phyloP scores from a whole-genome alignment of 2,797 vertebrate species.

The Sorex maritimensis region DNA sequence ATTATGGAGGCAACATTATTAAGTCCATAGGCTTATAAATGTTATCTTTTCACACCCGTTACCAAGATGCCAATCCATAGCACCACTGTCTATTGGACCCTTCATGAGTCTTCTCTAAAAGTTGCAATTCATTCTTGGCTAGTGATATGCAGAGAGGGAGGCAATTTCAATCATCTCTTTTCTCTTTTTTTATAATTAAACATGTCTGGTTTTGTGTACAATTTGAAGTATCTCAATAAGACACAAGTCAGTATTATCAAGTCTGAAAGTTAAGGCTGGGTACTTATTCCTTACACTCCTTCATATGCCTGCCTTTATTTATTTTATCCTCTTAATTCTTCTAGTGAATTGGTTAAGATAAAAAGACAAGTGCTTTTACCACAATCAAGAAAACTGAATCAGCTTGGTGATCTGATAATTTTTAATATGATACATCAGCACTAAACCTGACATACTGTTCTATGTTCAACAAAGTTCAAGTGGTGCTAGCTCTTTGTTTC shows the following conservation, averaged over 20 bases:
- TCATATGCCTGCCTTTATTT: not conserved
- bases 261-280: not conserved
- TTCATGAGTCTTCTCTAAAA: constrained; percentile 53
- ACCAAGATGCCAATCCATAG: too few species aligned
- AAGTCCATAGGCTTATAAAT: too few species aligned
- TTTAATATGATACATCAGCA: not conserved
- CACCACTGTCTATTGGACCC: too few species aligned
- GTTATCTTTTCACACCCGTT: too few species aligned
- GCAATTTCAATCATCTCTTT: constrained; percentile 86
- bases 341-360: not conserved
- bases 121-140: constrained; percentile 45
- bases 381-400: not conserved
- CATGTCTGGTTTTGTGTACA: constrained; percentile 52
- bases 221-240: constrained; percentile 53
- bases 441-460: too few species aligned
- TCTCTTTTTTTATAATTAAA: constrained; percentile 82
- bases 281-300: not conserved
- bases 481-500: not conserved
- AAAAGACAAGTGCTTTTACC: not conserved
- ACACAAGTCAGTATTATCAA: constrained; percentile 57
- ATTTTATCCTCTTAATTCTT: not conserved
- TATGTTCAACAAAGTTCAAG: not conserved
- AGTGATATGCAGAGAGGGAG: constrained; percentile 84
- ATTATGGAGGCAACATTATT: too few species aligned
- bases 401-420: not conserved